A percentile compares a stretch with the other conserved stretches of the same genome.
Evolutionary conservation across 1,140 invertebrate species (phyloP).

Genomic region (Ceratosolen fusciceps): DNA sequence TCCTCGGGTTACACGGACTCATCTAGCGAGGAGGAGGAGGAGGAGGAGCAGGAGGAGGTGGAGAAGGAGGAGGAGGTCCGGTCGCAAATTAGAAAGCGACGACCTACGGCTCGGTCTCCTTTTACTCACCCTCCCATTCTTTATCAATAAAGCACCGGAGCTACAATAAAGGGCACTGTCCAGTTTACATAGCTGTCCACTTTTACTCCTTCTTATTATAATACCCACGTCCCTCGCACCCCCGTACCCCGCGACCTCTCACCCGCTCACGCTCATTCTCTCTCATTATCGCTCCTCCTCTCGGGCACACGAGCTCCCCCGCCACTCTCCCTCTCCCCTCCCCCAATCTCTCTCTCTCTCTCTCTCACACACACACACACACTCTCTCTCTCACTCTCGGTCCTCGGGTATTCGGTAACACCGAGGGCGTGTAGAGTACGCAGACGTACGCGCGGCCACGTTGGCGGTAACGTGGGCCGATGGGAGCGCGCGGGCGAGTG

Average conservation of each 20-base stretch:
- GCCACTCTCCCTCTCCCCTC: constrained; percentile 7
- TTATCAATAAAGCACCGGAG: constrained; percentile 56
- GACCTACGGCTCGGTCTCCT: constrained; percentile 49
- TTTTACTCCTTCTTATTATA: constrained; percentile 23
- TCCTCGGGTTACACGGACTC: constrained; percentile 22
- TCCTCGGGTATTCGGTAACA: constrained; percentile 2
- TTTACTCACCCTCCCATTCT: constrained; percentile 22
- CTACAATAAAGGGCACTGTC: constrained; percentile 61
- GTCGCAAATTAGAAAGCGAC: constrained; percentile 57
- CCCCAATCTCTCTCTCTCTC: constrained; percentile 41
- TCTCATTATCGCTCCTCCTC: constrained; percentile 44
- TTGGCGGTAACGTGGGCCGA: no score
- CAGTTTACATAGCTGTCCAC: constrained; percentile 50
- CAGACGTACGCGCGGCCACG: no score
- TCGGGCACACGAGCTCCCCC: background rate
- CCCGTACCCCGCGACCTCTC: no score
- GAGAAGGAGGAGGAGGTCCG: no score
- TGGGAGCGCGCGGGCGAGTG: background rate
- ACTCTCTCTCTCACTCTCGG: background rate
- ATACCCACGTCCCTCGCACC: no score
- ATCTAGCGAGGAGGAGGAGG: constrained; percentile 44
- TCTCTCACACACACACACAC: constrained; percentile 18
- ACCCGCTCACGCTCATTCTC: background rate
- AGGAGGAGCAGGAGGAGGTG: no score
- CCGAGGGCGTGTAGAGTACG: background rate